Evolutionary conservation across 2,113 vertebrate genomes (phyloP).

Genomic region (Larimichthys polyactis): DNA sequence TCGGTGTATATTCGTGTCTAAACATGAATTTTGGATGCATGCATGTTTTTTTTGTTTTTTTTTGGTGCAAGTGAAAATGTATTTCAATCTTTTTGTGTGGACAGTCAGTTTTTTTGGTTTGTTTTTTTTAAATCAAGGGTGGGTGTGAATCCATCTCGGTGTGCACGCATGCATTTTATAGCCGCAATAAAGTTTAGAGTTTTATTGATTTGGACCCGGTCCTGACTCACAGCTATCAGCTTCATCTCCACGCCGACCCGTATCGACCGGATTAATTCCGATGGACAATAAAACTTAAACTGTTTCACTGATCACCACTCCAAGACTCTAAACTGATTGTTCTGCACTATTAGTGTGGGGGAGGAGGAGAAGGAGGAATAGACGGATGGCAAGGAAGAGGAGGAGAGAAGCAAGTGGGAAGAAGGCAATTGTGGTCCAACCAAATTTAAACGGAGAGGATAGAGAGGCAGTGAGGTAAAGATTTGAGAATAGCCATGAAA

Average conservation of each 20-base stretch:
- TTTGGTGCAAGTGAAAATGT: background rate
- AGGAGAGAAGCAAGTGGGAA: background rate
- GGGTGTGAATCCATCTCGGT: slow-evolving; percentile 21
- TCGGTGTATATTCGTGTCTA: background rate
- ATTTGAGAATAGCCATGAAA: background rate
- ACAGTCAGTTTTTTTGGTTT: background rate
- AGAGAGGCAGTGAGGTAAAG: background rate
- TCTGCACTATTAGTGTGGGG: slow-evolving; percentile 47
- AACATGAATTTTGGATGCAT: background rate
- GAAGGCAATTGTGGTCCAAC: slow-evolving; percentile 6
- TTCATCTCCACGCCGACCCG: slow-evolving; percentile 41
- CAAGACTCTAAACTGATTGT: slow-evolving; percentile 62
- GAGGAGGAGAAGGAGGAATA: slow-evolving; percentile 11
- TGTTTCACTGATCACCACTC: slow-evolving; percentile 63
- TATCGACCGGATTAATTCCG: slow-evolving; percentile 57
- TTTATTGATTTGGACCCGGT: slow-evolving; percentile 64
- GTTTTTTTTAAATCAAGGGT: background rate
- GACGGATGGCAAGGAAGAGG: background rate
- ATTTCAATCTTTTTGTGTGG: background rate
- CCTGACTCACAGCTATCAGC: slow-evolving; percentile 60
- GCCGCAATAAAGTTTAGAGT: slow-evolving; percentile 54
- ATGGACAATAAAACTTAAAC: slow-evolving; percentile 67
- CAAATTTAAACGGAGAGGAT: slow-evolving; percentile 4
- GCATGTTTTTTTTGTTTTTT: background rate
- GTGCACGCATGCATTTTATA: slow-evolving; percentile 54